Conservation (phyloP, 2,797 vertebrate species). For the Neosalanx taihuensis region DNA sequence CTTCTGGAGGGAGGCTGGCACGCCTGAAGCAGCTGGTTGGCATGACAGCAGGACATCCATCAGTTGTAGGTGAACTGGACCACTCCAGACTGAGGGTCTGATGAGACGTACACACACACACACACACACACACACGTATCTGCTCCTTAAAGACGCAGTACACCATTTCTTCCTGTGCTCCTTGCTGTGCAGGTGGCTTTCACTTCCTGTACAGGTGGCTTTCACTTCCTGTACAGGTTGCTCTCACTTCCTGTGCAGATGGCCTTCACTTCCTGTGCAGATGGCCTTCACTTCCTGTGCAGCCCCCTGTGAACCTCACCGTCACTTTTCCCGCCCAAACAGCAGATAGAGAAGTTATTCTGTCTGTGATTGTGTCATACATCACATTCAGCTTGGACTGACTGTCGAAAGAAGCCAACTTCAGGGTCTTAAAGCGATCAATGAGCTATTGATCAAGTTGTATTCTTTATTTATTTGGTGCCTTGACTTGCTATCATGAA, state of each 20-base stretch:
- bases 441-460: conserved; percentile 25
- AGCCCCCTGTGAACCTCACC: too few relatives aligned
- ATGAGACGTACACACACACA: conserved; percentile 13
- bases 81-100: conserved; percentile 33
- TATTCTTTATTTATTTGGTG: background rate
- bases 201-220: too few relatives aligned
- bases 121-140: conserved; percentile 26
- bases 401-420: too few relatives aligned
- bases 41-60: conserved; percentile 66
- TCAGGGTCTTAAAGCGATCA: conserved; percentile 26
- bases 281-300: too few relatives aligned
- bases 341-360: background rate
- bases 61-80: conserved; percentile 56
- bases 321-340: too few relatives aligned
- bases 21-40: conserved; percentile 63
- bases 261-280: too few relatives aligned
- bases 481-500: background rate
- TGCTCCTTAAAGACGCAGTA: conserved; percentile 1
- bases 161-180: conserved; percentile 10
- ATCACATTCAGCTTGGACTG: too few relatives aligned
- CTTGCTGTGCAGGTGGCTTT: too few relatives aligned
- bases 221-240: too few relatives aligned
- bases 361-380: too few relatives aligned
- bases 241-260: too few relatives aligned
- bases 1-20: conserved; percentile 26